Evolutionary conservation across 2,888 invertebrate genomes (phyloP).

Genomic region (Notodonta dromedarius): DNA sequence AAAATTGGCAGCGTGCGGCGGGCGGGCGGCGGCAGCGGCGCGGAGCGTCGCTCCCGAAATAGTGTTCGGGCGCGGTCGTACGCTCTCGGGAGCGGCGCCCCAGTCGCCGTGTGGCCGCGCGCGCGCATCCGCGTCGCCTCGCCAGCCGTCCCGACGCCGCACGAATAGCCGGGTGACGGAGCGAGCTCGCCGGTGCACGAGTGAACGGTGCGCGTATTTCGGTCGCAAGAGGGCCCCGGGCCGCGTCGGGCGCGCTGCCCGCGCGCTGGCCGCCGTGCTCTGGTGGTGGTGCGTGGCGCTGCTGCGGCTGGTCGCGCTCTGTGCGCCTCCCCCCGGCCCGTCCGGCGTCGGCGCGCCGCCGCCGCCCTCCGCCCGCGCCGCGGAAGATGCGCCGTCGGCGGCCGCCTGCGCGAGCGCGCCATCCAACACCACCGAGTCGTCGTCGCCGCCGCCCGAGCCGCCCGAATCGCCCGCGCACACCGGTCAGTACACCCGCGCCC

Average conservation of each 20-base stretch:
- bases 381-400: constrained; percentile 75
- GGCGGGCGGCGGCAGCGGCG: constrained; percentile 78
- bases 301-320: constrained; percentile 82
- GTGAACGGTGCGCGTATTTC: constrained; percentile 79
- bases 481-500: constrained; percentile 64
- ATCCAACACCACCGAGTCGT: constrained; percentile 68
- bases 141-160: constrained; percentile 68
- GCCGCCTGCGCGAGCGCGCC: constrained; percentile 76
- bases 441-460: constrained; percentile 58
- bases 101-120: constrained; percentile 83
- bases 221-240: constrained; percentile 79
- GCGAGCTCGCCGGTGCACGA: constrained; percentile 66
- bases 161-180: constrained; percentile 65
- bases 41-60: constrained; percentile 82
- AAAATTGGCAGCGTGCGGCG: constrained; percentile 82
- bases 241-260: constrained; percentile 79
- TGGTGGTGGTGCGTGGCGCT: constrained; percentile 83
- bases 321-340: constrained; percentile 79
- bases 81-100: constrained; percentile 75
- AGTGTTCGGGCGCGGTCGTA: constrained; percentile 83
- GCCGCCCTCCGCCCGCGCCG: constrained; percentile 75
- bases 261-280: constrained; percentile 83
- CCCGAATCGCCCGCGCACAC: constrained; percentile 62
- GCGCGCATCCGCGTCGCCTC: constrained; percentile 80
- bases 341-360: constrained; percentile 65